Percentiles rank a stretch among this genome's conserved stretches.
phyloP scores from a whole-genome alignment of 2,888 invertebrate species.

The Lycocerus yunnanus region DNA sequence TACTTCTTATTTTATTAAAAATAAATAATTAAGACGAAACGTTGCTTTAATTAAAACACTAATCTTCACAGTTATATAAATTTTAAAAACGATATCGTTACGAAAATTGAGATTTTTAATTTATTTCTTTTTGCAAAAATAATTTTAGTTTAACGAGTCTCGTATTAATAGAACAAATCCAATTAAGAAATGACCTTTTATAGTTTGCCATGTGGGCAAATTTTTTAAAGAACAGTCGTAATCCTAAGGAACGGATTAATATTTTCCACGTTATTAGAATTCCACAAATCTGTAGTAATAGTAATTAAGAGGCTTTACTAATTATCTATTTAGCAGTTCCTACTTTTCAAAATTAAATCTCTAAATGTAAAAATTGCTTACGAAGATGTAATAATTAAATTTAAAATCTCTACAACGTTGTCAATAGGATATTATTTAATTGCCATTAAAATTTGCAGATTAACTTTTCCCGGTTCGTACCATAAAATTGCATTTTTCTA shows the following conservation, averaged over 20 bases:
- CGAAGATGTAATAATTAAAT: not conserved
- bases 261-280: not conserved
- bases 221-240: not conserved
- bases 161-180: not conserved
- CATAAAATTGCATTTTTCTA: not conserved
- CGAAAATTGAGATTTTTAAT: not conserved
- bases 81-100: not conserved
- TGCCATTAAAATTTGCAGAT: not conserved
- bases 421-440: not conserved
- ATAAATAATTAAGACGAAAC: not conserved
- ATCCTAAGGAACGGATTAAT: not conserved
- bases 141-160: not conserved
- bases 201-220: not conserved
- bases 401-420: not conserved
- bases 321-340: not conserved
- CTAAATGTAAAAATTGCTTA: not conserved
- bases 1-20: not conserved
- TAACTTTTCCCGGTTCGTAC: not conserved
- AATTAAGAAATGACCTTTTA: not conserved
- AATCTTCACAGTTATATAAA: not conserved
- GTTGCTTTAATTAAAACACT: not conserved
- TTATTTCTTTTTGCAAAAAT: not conserved
- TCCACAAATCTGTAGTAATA: not conserved
- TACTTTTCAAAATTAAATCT: not conserved
- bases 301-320: not conserved